A percentile compares a stretch with the other conserved stretches of the same genome.
phyloP scores from a whole-genome alignment of 1,140 invertebrate genomes.

The Vollenhovia emeryi region DNA sequence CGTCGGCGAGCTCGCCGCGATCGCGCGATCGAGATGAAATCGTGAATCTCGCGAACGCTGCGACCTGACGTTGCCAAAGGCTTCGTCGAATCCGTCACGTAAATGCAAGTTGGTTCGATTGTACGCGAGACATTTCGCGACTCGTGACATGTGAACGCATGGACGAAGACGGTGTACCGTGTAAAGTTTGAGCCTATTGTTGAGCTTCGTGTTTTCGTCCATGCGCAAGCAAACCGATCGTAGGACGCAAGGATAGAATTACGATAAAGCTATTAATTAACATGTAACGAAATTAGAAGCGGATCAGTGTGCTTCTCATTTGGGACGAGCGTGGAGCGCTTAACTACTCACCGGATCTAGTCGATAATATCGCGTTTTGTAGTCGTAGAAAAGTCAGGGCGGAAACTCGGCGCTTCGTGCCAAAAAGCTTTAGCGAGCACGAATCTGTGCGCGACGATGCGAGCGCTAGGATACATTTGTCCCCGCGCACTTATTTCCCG shows the following conservation, averaged over 20 bases:
- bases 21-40: background rate
- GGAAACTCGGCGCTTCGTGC: constrained; percentile 7
- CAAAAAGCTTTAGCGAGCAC: constrained; percentile 22
- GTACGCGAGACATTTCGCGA: constrained; percentile 11
- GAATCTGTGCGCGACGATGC: background rate
- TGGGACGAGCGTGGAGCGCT: constrained; percentile 25
- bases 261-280: constrained; percentile 33
- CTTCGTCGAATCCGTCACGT: background rate
- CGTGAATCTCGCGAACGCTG: background rate
- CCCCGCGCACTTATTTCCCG: background rate
- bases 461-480: background rate
- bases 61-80: constrained; percentile 16
- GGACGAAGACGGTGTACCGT: background rate
- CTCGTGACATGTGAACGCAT: background rate
- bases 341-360: constrained; percentile 17
- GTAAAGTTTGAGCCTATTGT: background rate
- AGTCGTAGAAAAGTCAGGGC: constrained; percentile 43
- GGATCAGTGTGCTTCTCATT: constrained; percentile 45
- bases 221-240: constrained; percentile 6
- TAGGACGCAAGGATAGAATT: constrained; percentile 27
- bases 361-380: constrained; percentile 17
- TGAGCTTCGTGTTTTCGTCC: background rate
- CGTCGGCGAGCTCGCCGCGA: background rate
- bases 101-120: constrained; percentile 7
- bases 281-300: constrained; percentile 32